Evolutionary conservation across 2,888 invertebrate species (phyloP), one percentile per base, ranked within the genome.

Genomic region (Aphodius sticticus): DNA sequence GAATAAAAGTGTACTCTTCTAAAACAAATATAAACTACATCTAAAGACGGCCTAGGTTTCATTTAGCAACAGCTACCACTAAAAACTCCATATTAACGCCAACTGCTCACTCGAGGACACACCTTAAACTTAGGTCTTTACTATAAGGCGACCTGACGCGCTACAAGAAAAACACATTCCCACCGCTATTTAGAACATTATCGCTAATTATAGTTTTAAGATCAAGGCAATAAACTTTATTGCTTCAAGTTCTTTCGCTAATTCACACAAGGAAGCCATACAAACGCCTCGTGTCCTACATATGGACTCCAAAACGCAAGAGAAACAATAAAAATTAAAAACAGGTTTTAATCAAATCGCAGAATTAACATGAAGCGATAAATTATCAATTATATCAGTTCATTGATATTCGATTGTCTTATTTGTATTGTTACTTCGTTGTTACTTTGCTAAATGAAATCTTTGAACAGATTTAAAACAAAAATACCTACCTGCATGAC

Each of bases 201-300:
- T 53, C 53, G 53, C 53, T 53, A 53, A 53, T 53, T 53, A 53
- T 53, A 12, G 53, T 53, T 53, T 53, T 53, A 53, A 53, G 53
- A 53, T 53, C 53, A 53, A 53, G 53, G 53, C 53, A 53, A 53
- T 53, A 53, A 53, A 53, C 53, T 53, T 53, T 53, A 53, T 53
- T 53, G 53, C 53, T 5, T 12, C 53, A 12, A 53, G 53, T 7
- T 53, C 53, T 53, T 53, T 53, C 53, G 53, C 53, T 53, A 53
- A 53, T 53, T 53, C 53, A 53, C 53, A 53, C 53, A 12, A 12
- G 12, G 53, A 53, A 53, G 53, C 53, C 12, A 9, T 53, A 53
- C 53, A 5, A 53, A 12, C 53, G 53, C 53, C 12, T 53, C 53
- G 1, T 53, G 12, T 26, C 53, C 53, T 9, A 53, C 53, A 53